Conservation (phyloP, 2,888 invertebrate genomes). For the Brenthis ino region DNA sequence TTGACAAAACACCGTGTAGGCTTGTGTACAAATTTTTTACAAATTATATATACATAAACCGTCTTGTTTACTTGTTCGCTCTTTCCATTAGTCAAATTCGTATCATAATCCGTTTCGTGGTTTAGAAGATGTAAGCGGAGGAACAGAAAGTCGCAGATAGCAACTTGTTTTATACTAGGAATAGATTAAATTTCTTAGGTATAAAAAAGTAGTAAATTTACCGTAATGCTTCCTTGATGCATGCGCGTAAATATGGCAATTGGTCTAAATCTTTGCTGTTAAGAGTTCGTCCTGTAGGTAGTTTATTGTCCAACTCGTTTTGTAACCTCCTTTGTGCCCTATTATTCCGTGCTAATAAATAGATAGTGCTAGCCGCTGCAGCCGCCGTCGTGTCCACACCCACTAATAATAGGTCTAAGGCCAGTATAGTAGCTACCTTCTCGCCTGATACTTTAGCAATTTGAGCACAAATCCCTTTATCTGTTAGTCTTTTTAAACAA, state of each 20-base stretch:
- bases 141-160: too few species aligned
- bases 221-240: slow-evolving; percentile 90
- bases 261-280: slow-evolving; percentile 83
- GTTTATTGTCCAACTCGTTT: slow-evolving; percentile 81
- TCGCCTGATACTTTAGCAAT: slow-evolving; percentile 64
- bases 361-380: slow-evolving; percentile 88
- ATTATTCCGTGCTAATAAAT: slow-evolving; percentile 87
- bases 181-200: background rate
- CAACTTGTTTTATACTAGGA: too few species aligned
- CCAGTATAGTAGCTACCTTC: slow-evolving; percentile 85
- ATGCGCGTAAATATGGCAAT: slow-evolving; percentile 87
- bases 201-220: slow-evolving; percentile 51
- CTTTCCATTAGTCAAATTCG: too few species aligned
- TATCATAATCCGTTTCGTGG: too few species aligned
- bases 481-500: slow-evolving; percentile 69
- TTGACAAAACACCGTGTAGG: too few species aligned
- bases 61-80: too few species aligned
- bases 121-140: too few species aligned
- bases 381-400: slow-evolving; percentile 93
- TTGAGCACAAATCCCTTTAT: slow-evolving; percentile 72
- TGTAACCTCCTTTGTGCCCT: slow-evolving; percentile 85
- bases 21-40: too few species aligned
- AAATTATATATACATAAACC: too few species aligned
- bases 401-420: slow-evolving; percentile 89
- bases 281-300: slow-evolving; percentile 81